Conservation (phyloP, 92 coral and sea anemone species). For the Phenganax subtilis region DNA sequence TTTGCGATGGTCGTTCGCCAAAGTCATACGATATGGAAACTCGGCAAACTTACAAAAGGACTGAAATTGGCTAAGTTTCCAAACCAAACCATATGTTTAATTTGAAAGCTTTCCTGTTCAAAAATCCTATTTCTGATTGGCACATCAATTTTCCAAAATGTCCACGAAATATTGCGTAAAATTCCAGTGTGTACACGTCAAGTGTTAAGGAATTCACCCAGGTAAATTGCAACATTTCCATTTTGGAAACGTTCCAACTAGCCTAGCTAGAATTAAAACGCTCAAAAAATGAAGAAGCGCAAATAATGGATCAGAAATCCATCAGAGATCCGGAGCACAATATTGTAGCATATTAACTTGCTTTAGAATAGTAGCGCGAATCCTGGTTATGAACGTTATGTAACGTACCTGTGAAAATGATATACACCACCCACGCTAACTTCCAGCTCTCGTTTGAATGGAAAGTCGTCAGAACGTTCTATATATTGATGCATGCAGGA, state of each 20-base stretch:
- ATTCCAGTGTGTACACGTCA: not conserved
- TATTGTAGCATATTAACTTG: not conserved
- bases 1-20: too few relatives aligned
- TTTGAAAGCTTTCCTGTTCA: too few relatives aligned
- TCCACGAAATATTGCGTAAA: not conserved
- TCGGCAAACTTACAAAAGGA: too few relatives aligned
- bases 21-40: too few relatives aligned
- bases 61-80: too few relatives aligned
- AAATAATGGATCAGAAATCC: too few relatives aligned
- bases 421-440: slow-evolving; percentile 18
- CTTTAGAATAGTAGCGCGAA: not conserved
- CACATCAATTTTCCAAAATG: too few relatives aligned
- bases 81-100: too few relatives aligned
- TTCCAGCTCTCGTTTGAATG: not conserved
- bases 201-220: not conserved
- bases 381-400: slow-evolving; percentile 1
- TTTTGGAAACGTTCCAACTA: slow-evolving; percentile 1
- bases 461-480: not conserved
- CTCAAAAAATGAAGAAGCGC: not conserved
- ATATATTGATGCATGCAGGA: not conserved
- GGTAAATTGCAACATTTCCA: not conserved
- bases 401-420: slow-evolving; percentile 31
- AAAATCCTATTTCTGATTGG: too few relatives aligned
- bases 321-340: too few relatives aligned
- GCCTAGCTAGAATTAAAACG: not conserved